Evolutionary conservation across 2,888 invertebrate genomes (phyloP).

Genomic region (Neoascia interrupta): DNA sequence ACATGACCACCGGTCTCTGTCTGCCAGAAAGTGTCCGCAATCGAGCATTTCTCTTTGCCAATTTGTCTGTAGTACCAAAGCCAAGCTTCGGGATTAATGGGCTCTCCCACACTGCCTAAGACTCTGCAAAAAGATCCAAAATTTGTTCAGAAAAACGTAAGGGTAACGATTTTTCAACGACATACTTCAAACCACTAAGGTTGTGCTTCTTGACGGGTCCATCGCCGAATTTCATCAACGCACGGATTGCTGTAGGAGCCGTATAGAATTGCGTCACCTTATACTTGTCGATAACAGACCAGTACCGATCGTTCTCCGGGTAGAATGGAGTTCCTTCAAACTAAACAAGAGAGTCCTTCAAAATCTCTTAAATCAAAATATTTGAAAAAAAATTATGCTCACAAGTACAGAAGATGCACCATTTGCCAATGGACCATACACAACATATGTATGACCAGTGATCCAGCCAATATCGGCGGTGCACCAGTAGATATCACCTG

Average conservation of each 20-base stretch:
- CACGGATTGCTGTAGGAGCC: slow-evolving; percentile 97
- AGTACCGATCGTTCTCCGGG: slow-evolving; percentile 95
- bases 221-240: slow-evolving; percentile 97
- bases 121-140: slow-evolving; percentile 82
- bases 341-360: slow-evolving; percentile 80
- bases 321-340: slow-evolving; percentile 98
- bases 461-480: slow-evolving; percentile 99
- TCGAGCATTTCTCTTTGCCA: slow-evolving; percentile 91
- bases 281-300: slow-evolving; percentile 96
- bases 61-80: slow-evolving; percentile 94
- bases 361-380: background rate
- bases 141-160: background rate
- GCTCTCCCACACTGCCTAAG: slow-evolving; percentile 98
- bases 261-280: slow-evolving; percentile 98
- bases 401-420: slow-evolving; percentile 97
- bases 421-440: slow-evolving; percentile 96
- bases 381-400: slow-evolving; percentile 76
- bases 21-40: slow-evolving; percentile 99
- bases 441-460: slow-evolving; percentile 95
- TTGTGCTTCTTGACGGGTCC: slow-evolving; percentile 87
- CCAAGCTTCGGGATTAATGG: slow-evolving; percentile 99
- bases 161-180: too few relatives aligned
- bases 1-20: slow-evolving; percentile 99
- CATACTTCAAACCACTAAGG: slow-evolving; percentile 77
- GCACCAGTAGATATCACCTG: slow-evolving; percentile 93